Conservation (phyloP, 2,113 vertebrate genomes). For the Tiliqua scincoides region DNA sequence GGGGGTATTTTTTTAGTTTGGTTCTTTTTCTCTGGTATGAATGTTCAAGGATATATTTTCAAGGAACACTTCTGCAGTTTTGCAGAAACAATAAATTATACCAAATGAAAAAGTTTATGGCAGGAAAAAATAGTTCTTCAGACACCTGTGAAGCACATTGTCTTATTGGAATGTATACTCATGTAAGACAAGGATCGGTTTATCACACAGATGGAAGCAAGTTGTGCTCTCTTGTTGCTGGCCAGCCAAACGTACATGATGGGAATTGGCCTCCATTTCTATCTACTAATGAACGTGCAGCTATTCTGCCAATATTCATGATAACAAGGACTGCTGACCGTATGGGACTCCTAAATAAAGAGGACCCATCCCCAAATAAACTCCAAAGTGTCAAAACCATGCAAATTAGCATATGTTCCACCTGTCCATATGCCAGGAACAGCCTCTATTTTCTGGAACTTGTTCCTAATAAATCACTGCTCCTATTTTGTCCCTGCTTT, state of each 20-base stretch:
- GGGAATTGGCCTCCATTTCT: neutral
- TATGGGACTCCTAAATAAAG: neutral
- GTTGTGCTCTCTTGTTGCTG: neutral
- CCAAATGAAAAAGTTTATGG: neutral
- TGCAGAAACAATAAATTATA: neutral
- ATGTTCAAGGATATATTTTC: neutral
- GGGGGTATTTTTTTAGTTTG: neutral
- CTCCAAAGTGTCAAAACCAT: neutral
- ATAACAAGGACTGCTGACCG: neutral
- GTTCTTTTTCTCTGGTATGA: neutral
- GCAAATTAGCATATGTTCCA: neutral
- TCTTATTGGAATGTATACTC: neutral
- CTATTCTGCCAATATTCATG: neutral
- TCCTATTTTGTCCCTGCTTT: no score
- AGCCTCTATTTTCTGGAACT: no score
- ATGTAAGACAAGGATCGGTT: neutral
- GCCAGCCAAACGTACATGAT: neutral
- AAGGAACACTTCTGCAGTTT: neutral
- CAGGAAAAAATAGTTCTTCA: neutral
- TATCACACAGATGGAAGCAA: neutral
- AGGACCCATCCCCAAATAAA: neutral
- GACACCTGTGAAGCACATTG: neutral
- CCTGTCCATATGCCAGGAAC: no score
- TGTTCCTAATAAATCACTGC: no score
- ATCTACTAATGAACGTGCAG: neutral